Evolutionary conservation across 2,797 vertebrate genomes (phyloP).

Genomic region (Leptodactylus fallax): DNA sequence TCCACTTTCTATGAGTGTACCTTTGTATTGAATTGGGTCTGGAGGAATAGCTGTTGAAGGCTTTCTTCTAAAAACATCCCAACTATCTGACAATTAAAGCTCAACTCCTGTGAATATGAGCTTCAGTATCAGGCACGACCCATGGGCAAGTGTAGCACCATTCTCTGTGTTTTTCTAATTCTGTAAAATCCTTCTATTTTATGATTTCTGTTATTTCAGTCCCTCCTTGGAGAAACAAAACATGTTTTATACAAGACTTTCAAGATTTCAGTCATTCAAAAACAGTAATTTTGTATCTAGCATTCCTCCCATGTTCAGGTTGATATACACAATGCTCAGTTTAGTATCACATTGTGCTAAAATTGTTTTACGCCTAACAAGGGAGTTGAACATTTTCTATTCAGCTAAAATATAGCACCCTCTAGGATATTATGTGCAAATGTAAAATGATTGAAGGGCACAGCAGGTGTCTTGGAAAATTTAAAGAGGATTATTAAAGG

Average conservation of each 20-base stretch:
- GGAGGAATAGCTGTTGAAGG: too few relatives aligned
- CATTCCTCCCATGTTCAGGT: background rate
- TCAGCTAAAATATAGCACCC: conserved; percentile 5
- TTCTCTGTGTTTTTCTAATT: too few relatives aligned
- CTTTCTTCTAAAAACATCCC: too few relatives aligned
- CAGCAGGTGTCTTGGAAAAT: background rate
- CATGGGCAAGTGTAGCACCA: too few relatives aligned
- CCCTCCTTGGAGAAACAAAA: too few relatives aligned
- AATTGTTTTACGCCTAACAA: background rate
- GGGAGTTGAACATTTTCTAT: conserved; percentile 12
- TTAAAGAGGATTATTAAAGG: conserved; percentile 8
- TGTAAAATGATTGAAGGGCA: conserved; percentile 12
- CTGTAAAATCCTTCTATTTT: too few relatives aligned
- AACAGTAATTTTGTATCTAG: background rate
- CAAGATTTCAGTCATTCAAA: background rate
- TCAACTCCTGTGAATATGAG: too few relatives aligned
- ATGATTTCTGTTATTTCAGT: background rate
- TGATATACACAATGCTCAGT: background rate
- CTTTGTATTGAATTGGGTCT: too few relatives aligned
- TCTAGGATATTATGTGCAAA: conserved; percentile 1
- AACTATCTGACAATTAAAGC: too few relatives aligned
- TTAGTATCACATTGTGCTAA: background rate
- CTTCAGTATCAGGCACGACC: too few relatives aligned
- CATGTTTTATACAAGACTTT: background rate
- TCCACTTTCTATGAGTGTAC: too few relatives aligned